Base-by-base conservation (phyloP, 2,888 invertebrate genomes). In the Archips xylosteana region DNA sequence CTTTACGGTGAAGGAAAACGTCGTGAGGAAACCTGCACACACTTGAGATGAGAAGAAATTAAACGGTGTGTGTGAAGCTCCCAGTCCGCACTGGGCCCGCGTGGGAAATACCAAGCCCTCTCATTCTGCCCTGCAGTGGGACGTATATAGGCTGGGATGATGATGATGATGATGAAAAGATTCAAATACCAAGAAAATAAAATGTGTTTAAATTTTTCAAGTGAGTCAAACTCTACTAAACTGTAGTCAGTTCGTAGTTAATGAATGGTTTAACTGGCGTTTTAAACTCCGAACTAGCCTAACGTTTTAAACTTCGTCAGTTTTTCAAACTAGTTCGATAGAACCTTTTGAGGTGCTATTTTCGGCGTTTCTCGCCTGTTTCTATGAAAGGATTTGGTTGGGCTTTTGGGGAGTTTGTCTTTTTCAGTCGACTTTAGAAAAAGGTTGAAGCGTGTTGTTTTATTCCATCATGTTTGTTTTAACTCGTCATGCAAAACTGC, bases 201-300 rank as follows among this genome's bases (percentile, higher is more conserved):
- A 13, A 49, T n/a, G 12, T 49, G 0, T 13, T 54, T 9, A 54
- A 13, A 23, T 23, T 54, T 54, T 54, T 15, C 8, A 54, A 61
- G 39, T 15, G 39, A 39, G 61, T 6, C 15, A 42, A 62, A 62
- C 42, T 62, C 23, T 12, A 23, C 36, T 15, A 15, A 42, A 62
- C 62, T 23, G 62, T 62, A 63, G 45, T 45, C 45, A 32, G 63
- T 63, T 63, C 42, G 39, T 36, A 62, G 61, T 39, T 62, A 62
- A 62, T 62, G 39, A 62, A 62, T 62, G 61, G 45, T 47, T 42
- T 10, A 63, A 63, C 23, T 32, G 15, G 23, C 15, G 63, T 45
- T 63, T 42, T 62, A n/a, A 54, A 23, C 51, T 54, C 51, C 51
- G 15, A 9, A 15, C 51, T 54, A 23, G 51, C 15, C 51, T 54